phyloP scores from a whole-genome alignment of 2,888 invertebrate genomes.

The Margaritifera margaritifera region DNA sequence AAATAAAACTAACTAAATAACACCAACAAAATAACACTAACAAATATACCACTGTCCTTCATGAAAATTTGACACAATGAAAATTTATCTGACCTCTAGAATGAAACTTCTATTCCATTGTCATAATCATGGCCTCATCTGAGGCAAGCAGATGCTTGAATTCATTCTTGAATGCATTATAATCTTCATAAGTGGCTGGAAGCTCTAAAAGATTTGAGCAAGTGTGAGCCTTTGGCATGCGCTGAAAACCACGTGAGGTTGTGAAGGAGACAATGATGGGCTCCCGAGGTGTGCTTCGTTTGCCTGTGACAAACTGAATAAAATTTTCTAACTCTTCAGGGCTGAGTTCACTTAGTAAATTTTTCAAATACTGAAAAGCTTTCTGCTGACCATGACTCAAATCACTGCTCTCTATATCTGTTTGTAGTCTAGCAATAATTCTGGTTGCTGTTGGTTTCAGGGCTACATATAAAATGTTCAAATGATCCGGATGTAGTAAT shows the following conservation, averaged over 20 bases:
- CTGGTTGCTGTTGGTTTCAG: conserved; percentile 30
- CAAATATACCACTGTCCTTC: too few species aligned
- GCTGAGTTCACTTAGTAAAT: conserved; percentile 23
- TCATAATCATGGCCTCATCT: conserved; percentile 20
- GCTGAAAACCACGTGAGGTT: conserved; percentile 17
- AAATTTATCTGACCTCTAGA: not conserved
- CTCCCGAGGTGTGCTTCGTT: conserved; percentile 25
- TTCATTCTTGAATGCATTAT: conserved; percentile 28
- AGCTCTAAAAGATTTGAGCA: conserved; percentile 32
- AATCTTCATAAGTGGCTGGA: conserved; percentile 33
- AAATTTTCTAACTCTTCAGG: conserved; percentile 27
- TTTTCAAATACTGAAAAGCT: conserved; percentile 24
- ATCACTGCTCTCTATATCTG: conserved; percentile 8
- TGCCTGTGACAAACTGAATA: conserved; percentile 36
- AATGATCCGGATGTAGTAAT: conserved; percentile 18
- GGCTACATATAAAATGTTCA: conserved; percentile 22
- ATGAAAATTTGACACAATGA: too few species aligned
- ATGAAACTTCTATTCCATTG: conserved; percentile 11
- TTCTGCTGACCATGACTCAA: conserved; percentile 6
- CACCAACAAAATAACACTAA: too few species aligned
- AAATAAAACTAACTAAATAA: too few species aligned
- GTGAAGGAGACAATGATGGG: conserved; percentile 28
- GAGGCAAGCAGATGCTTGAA: conserved; percentile 27
- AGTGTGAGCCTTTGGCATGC: conserved; percentile 34
- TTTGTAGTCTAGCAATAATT: conserved; percentile 28